These are phyloP conservation scores for Hycleus phaleratus DNA, from an alignment of 1,140 invertebrate species.

Conservation along the genomic window DNA sequence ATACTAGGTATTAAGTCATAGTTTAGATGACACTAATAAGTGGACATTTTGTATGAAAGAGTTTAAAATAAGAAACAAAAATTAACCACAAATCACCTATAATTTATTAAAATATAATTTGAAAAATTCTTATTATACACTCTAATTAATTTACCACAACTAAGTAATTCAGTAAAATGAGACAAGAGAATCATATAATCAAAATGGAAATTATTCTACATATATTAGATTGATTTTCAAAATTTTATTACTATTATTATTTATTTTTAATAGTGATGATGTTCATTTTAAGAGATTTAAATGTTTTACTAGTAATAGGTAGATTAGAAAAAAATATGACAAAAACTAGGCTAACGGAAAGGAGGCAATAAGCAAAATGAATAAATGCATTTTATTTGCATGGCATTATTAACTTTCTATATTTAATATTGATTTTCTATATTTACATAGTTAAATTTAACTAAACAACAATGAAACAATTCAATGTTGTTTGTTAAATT, in stretches of 20 bases:
- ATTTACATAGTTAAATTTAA: constrained; percentile 20
- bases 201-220: constrained; percentile 6
- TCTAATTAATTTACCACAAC: no score
- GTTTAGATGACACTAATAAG: no score
- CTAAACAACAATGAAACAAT: constrained; percentile 2
- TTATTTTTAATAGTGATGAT: background rate
- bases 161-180: no score
- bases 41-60: no score
- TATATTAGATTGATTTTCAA: constrained; percentile 2
- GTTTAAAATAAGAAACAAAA: no score
- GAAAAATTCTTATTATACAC: no score
- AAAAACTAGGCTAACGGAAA: constrained; percentile 23
- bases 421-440: constrained; percentile 3
- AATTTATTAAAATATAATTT: no score
- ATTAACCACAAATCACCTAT: no score
- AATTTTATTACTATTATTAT: constrained; percentile 2
- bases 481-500: background rate
- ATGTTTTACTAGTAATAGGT: constrained; percentile 3
- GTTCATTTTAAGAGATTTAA: background rate
- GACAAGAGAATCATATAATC: background rate
- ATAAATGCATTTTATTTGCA: constrained; percentile 26
- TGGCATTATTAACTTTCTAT: constrained; percentile 25
- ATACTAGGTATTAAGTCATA: no score
- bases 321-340: background rate
- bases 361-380: constrained; percentile 6